Conservation (phyloP, 2,888 invertebrate species). For the Atethmia centrago region DNA sequence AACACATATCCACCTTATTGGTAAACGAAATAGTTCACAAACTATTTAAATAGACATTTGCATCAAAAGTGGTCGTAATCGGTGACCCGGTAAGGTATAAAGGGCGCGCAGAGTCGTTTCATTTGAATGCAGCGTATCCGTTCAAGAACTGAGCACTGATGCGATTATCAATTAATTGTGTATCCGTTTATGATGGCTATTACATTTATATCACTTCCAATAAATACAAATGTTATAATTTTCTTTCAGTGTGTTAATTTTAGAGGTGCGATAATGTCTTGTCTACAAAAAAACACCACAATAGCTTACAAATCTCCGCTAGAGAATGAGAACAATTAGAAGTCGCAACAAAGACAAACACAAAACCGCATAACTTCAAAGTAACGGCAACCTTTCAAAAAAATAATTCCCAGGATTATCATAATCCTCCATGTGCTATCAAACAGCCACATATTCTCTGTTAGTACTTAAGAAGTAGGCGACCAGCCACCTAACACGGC, state of each 20-base stretch:
- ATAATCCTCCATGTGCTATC: slow-evolving; percentile 1
- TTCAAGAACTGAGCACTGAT: neutral
- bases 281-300: neutral
- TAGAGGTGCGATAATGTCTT: neutral
- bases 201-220: neutral
- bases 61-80: slow-evolving; percentile 49
- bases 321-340: neutral
- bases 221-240: neutral
- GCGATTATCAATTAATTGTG: neutral
- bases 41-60: slow-evolving; percentile 54
- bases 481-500: slow-evolving; percentile 24
- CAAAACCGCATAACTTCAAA: slow-evolving; percentile 14
- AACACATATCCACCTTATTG: slow-evolving; percentile 64
- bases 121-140: slow-evolving; percentile 3
- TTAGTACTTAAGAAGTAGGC: slow-evolving; percentile 15
- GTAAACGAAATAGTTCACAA: slow-evolving; percentile 59
- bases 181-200: neutral
- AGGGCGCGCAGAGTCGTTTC: slow-evolving; percentile 11
- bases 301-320: neutral
- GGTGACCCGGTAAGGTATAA: slow-evolving; percentile 30
- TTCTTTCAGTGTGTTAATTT: neutral
- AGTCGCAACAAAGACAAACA: slow-evolving; percentile 5
- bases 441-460: slow-evolving; percentile 24
- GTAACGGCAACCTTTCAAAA: slow-evolving; percentile 8
- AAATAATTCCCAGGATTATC: slow-evolving; percentile 4